Percentiles rank a stretch among this genome's conserved stretches.
phyloP scores from a whole-genome alignment of 2,888 invertebrate species.

The Adelphocoris suturalis region DNA sequence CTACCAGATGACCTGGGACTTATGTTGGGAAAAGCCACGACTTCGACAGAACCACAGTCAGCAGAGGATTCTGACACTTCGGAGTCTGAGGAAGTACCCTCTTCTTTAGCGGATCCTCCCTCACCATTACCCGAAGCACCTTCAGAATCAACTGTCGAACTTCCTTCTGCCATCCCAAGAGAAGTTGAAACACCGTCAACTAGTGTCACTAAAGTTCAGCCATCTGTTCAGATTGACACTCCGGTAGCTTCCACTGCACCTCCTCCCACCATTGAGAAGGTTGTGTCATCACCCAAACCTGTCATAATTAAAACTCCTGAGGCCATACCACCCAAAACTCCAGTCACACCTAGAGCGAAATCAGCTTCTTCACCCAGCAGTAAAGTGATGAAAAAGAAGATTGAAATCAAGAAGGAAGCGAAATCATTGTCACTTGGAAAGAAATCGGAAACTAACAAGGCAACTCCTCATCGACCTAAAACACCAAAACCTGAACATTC shows the following conservation, averaged over 20 bases:
- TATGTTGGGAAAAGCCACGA: background rate
- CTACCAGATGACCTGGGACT: background rate
- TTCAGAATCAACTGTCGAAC: background rate
- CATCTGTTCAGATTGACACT: background rate
- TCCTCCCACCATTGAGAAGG: background rate
- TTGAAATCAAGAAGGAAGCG: conserved; percentile 7
- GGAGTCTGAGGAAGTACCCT: background rate
- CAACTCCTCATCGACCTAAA: background rate
- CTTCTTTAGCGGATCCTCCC: background rate
- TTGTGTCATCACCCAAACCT: background rate
- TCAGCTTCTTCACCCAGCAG: background rate
- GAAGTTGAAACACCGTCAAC: background rate
- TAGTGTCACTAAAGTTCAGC: background rate
- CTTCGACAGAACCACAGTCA: background rate
- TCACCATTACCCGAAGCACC: background rate
- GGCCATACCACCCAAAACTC: background rate
- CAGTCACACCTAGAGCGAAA: background rate
- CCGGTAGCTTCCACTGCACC: background rate
- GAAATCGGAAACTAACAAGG: conserved; percentile 3
- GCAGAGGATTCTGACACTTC: background rate
- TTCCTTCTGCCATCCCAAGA: background rate
- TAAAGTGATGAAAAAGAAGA: conserved; percentile 30
- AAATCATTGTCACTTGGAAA: background rate
- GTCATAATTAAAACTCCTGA: background rate
- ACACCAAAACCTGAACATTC: background rate